Base-by-base conservation (phyloP, 2,888 invertebrate species). In the Euphydryas editha region DNA sequence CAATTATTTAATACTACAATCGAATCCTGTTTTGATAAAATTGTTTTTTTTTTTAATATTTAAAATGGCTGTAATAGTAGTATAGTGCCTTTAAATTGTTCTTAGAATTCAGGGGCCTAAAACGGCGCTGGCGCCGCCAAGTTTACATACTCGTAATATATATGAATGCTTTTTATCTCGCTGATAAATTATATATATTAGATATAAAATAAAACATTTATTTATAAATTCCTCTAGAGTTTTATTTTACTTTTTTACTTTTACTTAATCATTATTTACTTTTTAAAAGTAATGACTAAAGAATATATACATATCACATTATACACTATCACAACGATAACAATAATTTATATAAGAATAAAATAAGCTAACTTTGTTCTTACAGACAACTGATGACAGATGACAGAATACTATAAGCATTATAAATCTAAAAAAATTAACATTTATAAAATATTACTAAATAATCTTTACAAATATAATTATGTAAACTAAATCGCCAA, bases 101-200 rank as follows among this genome's bases (percentile, higher is more conserved):
- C 15, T 51, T 57, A 47, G 47, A 63, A 30, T 58, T 65, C 68
- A 70, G 67, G 71, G 84, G 85, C 81, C 81, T 74, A 59, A 54
- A 73, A 79, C 80, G 82, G 89, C 85, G 92, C 92, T 76, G 91
- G 92, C 92, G 91, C 88, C 81, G 83, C 80, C 70, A 72, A 81
- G 66, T 54, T 17, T 65, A 68, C 95, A 95, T 84, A n/a, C n/a
- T n/a, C n/a, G n/a, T 96, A 95, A 30, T 30, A 8, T 70, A 95
- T 95, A 77, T 94, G 93, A 83, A 95, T 95, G 74, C 94, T 94
- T 76, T 72, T 73, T 81, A 77, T 74, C 77, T 94, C 94, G 81
- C 95, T 95, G 77, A 95, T 95, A n/a, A 51, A 84, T 95, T 91
- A 90, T 67, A 51, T 64, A 68, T 65, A 96, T 95, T 83, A 96